Evolutionary conservation across 2,797 vertebrate species (phyloP).

Genomic region (Siniperca scherzeri): DNA sequence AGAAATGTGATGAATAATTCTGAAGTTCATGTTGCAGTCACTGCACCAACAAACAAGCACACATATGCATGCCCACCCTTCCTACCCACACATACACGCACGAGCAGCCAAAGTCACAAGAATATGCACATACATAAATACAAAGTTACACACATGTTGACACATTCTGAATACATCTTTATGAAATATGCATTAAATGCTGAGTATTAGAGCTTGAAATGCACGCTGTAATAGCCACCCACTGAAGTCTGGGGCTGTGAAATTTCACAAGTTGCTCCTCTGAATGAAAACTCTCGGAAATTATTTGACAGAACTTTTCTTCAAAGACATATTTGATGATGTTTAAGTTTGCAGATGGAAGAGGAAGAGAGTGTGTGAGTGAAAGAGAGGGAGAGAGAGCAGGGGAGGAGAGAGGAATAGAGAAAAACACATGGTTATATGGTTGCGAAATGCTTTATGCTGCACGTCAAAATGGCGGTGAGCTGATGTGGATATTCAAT

Average conservation of each 20-base stretch:
- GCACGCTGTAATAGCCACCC: conserved; percentile 60
- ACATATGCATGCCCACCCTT: conserved; percentile 18
- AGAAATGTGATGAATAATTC: conserved; percentile 73
- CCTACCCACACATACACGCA: conserved; percentile 9
- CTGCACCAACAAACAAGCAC: conserved; percentile 57
- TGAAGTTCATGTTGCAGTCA: conserved; percentile 73
- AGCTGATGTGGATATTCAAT: not conserved
- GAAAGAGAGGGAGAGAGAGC: not conserved
- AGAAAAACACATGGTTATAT: conserved; percentile 17
- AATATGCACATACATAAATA: conserved; percentile 65
- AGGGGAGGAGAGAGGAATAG: not conserved
- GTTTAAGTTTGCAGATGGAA: conserved; percentile 60
- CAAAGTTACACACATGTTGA: conserved; percentile 60
- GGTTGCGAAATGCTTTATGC: conserved; percentile 15
- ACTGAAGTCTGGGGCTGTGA: conserved; percentile 64
- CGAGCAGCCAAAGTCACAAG: conserved; percentile 32
- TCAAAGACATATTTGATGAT: conserved; percentile 73
- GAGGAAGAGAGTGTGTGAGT: conserved; percentile 13
- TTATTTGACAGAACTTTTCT: conserved; percentile 74
- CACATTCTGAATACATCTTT: conserved; percentile 65
- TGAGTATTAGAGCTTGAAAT: conserved; percentile 49
- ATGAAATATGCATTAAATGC: conserved; percentile 55
- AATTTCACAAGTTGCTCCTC: conserved; percentile 66
- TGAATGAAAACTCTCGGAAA: conserved; percentile 65
- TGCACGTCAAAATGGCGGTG: conserved; percentile 18